Evolutionary conservation across 2,797 vertebrate species (phyloP).

Genomic region (Molossus alvarezi): DNA sequence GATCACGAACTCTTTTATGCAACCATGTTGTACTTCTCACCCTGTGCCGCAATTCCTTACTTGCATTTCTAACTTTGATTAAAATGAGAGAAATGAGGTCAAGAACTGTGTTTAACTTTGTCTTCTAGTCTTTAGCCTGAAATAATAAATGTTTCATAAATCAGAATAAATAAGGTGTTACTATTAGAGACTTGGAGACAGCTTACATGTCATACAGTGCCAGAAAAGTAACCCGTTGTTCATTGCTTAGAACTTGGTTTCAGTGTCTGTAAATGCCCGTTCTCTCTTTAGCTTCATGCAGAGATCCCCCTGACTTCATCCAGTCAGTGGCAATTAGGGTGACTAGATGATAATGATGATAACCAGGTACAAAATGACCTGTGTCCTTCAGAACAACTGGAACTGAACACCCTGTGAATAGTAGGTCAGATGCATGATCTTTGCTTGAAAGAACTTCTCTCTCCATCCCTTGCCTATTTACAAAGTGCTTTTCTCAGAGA

Average conservation of each 20-base stretch:
- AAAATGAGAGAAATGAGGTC: slow-evolving; percentile 10
- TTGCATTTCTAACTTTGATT: background rate
- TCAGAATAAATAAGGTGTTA: background rate
- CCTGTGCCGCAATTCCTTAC: background rate
- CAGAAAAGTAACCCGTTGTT: background rate
- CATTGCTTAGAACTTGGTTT: background rate
- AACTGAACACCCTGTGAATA: background rate
- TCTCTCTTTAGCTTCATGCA: background rate
- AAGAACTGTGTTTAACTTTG: background rate
- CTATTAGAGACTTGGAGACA: background rate
- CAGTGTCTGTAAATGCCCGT: background rate
- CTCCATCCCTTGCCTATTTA: background rate
- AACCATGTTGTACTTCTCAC: background rate
- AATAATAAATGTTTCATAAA: slow-evolving; percentile 2
- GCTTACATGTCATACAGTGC: background rate
- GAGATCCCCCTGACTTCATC: background rate
- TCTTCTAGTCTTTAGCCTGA: background rate
- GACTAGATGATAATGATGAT: background rate
- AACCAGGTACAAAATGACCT: background rate
- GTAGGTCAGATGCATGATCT: background rate
- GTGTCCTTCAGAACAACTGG: background rate
- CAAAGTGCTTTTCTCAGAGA: background rate
- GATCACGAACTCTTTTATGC: background rate
- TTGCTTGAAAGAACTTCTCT: background rate
- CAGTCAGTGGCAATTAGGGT: background rate